Evolutionary conservation across 2,113 vertebrate species (phyloP), one percentile per base, ranked within the genome.

Genomic region (Neomonachus schauinslandi): DNA sequence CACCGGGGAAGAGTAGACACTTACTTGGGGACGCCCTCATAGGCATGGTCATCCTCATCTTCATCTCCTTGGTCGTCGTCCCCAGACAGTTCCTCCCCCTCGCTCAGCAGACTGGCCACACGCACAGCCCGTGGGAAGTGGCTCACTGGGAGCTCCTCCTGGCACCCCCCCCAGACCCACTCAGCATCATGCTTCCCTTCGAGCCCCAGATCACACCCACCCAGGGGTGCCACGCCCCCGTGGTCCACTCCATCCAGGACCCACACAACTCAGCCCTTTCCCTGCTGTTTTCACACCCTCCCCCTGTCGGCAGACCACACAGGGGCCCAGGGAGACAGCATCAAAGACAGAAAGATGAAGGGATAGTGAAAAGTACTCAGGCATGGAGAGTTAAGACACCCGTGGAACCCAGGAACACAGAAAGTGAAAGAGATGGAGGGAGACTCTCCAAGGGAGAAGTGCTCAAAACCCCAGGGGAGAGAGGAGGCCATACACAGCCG

Each of bases 41-140:
- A 98, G 88, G 80, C 97, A 3, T 89, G 96, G 85, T 96, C 80
- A 88, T 97, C 93, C n/a, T 98, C 97, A 33, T 98, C 97, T 71
- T 98, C 98, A 22, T 97, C 95, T 76, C 61, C 93, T 71, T 94
- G 96, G 51, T 96, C 74, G n/a, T 96, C 82, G 0, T 98, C 98
- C 84, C 95, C 98, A 0, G 93, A 95, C 49, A 98, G 82, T 4
- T 98, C 98, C 53, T 98, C 98, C 22, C 98, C 98, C 59, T 98
- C 98, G 0, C 98, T 98, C 95, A 98, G 97, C 63, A 98, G 97
- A 96, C 98, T 98, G 95, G 86, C 97, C 91, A 98, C 36, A 0
- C 98, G 95, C 57, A 96, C 79, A 0, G 96, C 95, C 77, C 97
- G 88, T 6, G 93, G 97, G 39, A 86, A 89, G 88, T 1, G 49